These are phyloP conservation scores for Actias luna DNA, from an alignment of 2,888 invertebrate species.

Conservation along the genomic window DNA sequence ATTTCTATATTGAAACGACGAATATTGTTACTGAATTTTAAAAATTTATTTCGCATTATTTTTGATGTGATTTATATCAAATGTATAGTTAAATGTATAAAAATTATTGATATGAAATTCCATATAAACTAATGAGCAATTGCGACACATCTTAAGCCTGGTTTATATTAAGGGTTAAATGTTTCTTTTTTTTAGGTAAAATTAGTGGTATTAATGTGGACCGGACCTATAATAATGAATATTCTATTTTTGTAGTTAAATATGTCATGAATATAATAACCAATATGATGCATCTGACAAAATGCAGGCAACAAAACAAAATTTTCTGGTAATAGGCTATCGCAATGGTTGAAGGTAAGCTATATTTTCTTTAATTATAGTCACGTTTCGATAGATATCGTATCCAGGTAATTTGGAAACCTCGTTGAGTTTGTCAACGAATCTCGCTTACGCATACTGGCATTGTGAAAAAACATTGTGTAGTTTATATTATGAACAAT, in stretches of 20 bases:
- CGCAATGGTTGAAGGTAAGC: neutral
- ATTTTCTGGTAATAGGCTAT: neutral
- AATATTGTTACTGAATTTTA: neutral
- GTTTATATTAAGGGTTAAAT: neutral
- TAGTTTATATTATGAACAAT: conserved; percentile 15
- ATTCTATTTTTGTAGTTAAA: neutral
- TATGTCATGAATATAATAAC: neutral
- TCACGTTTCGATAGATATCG: neutral
- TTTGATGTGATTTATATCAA: neutral
- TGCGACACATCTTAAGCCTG: neutral
- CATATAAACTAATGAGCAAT: too few relatives aligned
- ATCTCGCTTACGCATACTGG: neutral
- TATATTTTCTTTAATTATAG: neutral
- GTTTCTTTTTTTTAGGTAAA: too few relatives aligned
- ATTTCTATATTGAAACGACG: neutral
- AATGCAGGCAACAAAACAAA: neutral
- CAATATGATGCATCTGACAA: neutral
- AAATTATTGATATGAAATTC: too few relatives aligned
- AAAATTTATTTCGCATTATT: too few relatives aligned
- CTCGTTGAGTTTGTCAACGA: neutral
- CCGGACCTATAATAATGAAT: neutral
- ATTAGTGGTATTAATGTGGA: neutral
- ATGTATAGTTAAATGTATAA: too few relatives aligned
- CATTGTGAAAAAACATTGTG: neutral
- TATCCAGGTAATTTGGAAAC: neutral